Base-by-base conservation (phyloP, 2,888 invertebrate species). In the Glyphotaelius pellucidus region DNA sequence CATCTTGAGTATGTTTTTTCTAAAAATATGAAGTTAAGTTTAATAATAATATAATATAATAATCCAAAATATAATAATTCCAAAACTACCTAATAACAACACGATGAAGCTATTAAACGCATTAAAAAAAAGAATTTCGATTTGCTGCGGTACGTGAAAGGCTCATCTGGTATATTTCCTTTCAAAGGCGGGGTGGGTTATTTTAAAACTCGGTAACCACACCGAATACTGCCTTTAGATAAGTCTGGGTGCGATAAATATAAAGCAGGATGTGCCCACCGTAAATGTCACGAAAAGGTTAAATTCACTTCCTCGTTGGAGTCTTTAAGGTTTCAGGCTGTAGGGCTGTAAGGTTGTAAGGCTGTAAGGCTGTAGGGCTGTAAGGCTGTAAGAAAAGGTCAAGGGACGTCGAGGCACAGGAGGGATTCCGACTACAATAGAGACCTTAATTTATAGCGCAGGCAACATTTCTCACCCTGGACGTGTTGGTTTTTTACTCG, bases 271-370 rank as follows among this genome's bases (percentile, higher is more conserved):
- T 83, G 83, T 83, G 83, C 38, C 35, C 83, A 19, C 35, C 38
- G 35, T 83, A 83, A 83, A 83, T 83, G 83, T 83, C 83, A 83
- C 31, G 83, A 83, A 83, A 83, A 83, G 83, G 83, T 83, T 83
- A 35, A 35, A 38, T 38, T 83, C 83, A 38, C 83, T 83, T 83
- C 83, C 83, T 83, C 38, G 83, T 83, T 35, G 83, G 35, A 35
- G 35, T n/a, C 83, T 38, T 83, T 83, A 67, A 67, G 67, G n/a
- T 67, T 67, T 67, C 67, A n/a, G 67, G 67, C 19, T 19, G 25
- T 19, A 25, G 52, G 52, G 47, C 52, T 52, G 19, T 52, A 52
- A 19, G 19, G 52, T 19, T 15, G 52, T 52, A 52, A 31, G 32
- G 38, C 38, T 42, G 11, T 42, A 42, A 52, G 52, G 52, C 47